Conservation (phyloP, 2,113 vertebrate genomes). For the Perccottus glenii region DNA sequence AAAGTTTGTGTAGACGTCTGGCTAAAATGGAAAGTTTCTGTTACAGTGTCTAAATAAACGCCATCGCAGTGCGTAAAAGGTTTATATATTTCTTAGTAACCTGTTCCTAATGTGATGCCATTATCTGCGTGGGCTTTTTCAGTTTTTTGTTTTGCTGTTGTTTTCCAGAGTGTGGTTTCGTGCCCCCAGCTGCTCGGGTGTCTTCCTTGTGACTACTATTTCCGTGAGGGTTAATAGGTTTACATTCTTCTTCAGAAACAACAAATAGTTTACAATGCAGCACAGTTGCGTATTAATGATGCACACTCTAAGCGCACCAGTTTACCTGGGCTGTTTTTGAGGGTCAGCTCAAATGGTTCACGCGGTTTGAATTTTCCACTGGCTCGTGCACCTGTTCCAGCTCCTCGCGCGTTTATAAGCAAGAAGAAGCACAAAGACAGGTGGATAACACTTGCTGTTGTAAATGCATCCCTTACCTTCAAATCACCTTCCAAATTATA, state of each 20-base stretch:
- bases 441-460: conserved; percentile 69
- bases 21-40: too few species aligned
- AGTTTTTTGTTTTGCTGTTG: too few species aligned
- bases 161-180: neutral
- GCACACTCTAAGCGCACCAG: neutral
- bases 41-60: neutral
- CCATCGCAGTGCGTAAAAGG: conserved; percentile 1
- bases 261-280: conserved; percentile 41
- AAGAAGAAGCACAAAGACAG: conserved; percentile 59
- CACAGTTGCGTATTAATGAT: conserved; percentile 14
- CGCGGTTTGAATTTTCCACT: conserved; percentile 51
- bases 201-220: conserved; percentile 70
- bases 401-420: conserved; percentile 30
- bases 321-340: conserved; percentile 22
- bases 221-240: conserved; percentile 62
- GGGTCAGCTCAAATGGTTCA: conserved; percentile 32
- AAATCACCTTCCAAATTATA: too few species aligned
- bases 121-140: neutral
- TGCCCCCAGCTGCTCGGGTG: conserved; percentile 36
- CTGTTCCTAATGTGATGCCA: too few species aligned
- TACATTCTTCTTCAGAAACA: conserved; percentile 55
- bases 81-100: too few species aligned
- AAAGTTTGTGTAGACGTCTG: too few species aligned
- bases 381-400: conserved; percentile 66
- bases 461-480: conserved; percentile 7